Evolutionary conservation across 2,888 invertebrate genomes (phyloP), one percentile per base, ranked within the genome.

Genomic region (Protophormia terraenovae): DNA sequence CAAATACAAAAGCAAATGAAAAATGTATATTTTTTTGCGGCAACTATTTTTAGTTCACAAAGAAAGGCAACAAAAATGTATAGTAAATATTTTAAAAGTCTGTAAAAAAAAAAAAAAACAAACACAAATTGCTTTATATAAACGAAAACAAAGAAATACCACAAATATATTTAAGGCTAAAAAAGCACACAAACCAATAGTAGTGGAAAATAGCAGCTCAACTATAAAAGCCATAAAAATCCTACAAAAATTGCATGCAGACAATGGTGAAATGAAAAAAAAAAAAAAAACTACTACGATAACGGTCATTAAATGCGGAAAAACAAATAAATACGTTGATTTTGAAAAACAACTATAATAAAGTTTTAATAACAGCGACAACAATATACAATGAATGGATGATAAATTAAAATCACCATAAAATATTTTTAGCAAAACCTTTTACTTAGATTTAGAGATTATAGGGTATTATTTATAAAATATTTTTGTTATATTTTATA

Each of bases 21-120:
- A 16, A 16, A 64, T 41, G 32, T 29, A 35, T 27, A 45, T 32
- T 12, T 16, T 19, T 14, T 58, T 67, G 41, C 38, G 22, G 64
- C 53, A 66, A 66, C 38, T 84, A 76, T 80, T 80, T 84, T 76
- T 76, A 79, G 82, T 47, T n/a, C n/a, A n/a, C n/a, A n/a, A n/a
- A n/a, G n/a, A n/a, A 35, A 38, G 27, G 53, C 2, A 29, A 12
- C 22, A 22, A 22, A 41, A 47, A 66, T 27, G n/a, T 41, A 35
- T n/a, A 45, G 22, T 12, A 32, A 66, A 66, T 7, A 27, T 19
- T 58, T 1, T 22, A 10, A 58, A 66, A 5, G 38, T 22, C 1
- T 38, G 16, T 10, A 5, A n/a, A 32, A n/a, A 69, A 47, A 14
- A 5, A 53, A 55, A 53, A 0, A 35, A 27, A 6, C 19, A 16